phyloP scores from a whole-genome alignment of 2,888 invertebrate genomes.

The Meiosimyza decipiens region DNA sequence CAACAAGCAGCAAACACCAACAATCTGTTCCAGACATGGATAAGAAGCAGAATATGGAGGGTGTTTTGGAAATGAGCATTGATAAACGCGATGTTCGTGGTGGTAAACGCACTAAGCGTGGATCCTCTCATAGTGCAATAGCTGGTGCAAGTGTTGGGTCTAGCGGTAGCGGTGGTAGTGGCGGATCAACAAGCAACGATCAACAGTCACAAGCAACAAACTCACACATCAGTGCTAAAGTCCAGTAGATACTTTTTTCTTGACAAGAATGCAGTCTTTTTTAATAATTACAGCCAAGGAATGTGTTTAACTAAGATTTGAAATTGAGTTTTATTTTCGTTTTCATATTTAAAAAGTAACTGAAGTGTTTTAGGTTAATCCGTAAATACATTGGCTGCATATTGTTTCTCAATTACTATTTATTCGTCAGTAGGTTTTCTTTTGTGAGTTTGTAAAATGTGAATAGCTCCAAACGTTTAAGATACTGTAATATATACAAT shows the following conservation, averaged over 20 bases:
- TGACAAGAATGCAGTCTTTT: slow-evolving; percentile 7
- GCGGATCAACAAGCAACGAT: slow-evolving; percentile 15
- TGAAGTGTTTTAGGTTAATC: slow-evolving; percentile 1
- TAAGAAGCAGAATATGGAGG: slow-evolving; percentile 51
- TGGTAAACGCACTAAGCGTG: slow-evolving; percentile 48
- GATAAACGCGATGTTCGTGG: slow-evolving; percentile 54
- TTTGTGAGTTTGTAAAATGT: neutral
- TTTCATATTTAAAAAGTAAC: neutral
- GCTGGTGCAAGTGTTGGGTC: slow-evolving; percentile 1
- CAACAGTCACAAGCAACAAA: slow-evolving; percentile 45
- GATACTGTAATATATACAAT: too few species aligned
- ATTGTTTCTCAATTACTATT: slow-evolving; percentile 9
- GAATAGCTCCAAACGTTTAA: too few species aligned
- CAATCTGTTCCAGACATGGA: slow-evolving; percentile 39
- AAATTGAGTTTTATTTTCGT: slow-evolving; percentile 5
- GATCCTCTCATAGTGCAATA: slow-evolving; percentile 26
- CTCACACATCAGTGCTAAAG: slow-evolving; percentile 50
- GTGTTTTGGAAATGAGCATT: slow-evolving; percentile 53
- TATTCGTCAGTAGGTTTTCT: slow-evolving; percentile 6
- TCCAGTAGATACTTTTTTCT: slow-evolving; percentile 40
- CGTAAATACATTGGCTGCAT: slow-evolving; percentile 14
- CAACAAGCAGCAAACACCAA: slow-evolving; percentile 44
- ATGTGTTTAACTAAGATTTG: neutral
- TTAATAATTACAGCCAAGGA: neutral
- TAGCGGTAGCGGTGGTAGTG: slow-evolving; percentile 24